Evolutionary conservation across 2,888 invertebrate genomes (phyloP), one percentile per base, ranked within the genome.

Genomic region (Dorcus hopei): DNA sequence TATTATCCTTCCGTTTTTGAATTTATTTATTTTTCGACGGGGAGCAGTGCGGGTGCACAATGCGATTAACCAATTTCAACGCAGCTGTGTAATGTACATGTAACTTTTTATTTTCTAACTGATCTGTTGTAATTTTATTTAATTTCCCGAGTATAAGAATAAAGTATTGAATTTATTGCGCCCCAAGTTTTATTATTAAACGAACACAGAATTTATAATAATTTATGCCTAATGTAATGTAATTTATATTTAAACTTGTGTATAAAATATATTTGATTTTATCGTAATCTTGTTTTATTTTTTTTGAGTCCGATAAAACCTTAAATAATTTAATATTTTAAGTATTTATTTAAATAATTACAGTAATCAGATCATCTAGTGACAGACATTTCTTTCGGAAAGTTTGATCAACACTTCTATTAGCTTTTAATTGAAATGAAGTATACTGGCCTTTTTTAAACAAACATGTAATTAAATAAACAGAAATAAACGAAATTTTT

Each of bases 251-350:
- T 71, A 73, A 74, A 73, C 72, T 72, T 74, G 73, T 77, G 76
- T 77, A 76, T 75, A 77, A 77, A 74, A 74, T 76, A 77, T 76
- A 76, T 74, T 61, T 75, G 68, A 75, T 73, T 75, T 75, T 74
- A 76, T 72, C 68, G 71, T 73, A 74, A 19, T 19, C 1, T 14
- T 1, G 26, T 9, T 16, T n/a, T 43, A 9, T 49, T 54, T 54
- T 49, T 43, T 43, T 47, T 16, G 1, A n/a, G n/a, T n/a, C n/a
- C n/a, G n/a, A n/a, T n/a, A n/a, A n/a, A 2, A 45, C 45, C 11
- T n/a, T 5, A 3, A 3, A 41, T n/a, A 41, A 26, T 26, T 26
- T 14, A 14, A 26, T 26, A 4, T 26, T 26, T 26, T 26, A 26
- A 26, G 26, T 4, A 4, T 26, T 26, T 26, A 26, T 26, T 26